Evolutionary conservation across 2,797 vertebrate genomes (phyloP).

Genomic region (Coregonus suidteri): DNA sequence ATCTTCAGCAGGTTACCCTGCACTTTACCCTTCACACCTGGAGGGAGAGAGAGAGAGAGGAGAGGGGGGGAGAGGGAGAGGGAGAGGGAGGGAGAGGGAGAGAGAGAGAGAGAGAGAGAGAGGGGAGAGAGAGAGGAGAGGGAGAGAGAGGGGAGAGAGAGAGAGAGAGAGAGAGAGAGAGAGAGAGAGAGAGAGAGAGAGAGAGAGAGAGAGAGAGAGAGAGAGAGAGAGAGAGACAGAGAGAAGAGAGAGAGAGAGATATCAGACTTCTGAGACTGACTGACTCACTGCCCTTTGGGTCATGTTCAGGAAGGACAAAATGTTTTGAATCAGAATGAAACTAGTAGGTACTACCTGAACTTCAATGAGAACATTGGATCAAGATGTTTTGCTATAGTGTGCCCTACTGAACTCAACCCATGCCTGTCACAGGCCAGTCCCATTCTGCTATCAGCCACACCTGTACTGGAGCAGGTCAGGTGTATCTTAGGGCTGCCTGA

Average conservation of each 20-base stretch:
- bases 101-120: too few species aligned
- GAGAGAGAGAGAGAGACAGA: not conserved
- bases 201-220: too few species aligned
- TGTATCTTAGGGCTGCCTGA: not conserved
- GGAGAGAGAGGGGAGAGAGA: too few species aligned
- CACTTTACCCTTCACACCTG: slow-evolving; percentile 93
- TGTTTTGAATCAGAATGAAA: not conserved
- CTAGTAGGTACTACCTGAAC: not conserved
- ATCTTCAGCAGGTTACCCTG: slow-evolving; percentile 97
- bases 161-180: too few species aligned
- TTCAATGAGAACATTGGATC: not conserved
- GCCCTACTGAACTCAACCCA: not conserved
- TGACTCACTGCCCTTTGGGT: not conserved
- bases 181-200: too few species aligned
- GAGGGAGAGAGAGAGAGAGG: too few species aligned
- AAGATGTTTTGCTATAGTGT: not conserved
- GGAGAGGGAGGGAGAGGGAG: not conserved
- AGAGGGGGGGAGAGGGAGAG: too few species aligned
- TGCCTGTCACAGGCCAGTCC: not conserved
- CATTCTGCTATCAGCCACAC: slow-evolving; percentile 14
- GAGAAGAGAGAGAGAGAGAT: not conserved
- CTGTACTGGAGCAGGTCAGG: slow-evolving; percentile 9
- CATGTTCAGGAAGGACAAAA: not conserved
- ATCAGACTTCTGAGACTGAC: not conserved
- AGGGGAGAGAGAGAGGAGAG: too few species aligned